phyloP scores from a whole-genome alignment of 1,140 invertebrate species.

The Eriosoma lanigerum region DNA sequence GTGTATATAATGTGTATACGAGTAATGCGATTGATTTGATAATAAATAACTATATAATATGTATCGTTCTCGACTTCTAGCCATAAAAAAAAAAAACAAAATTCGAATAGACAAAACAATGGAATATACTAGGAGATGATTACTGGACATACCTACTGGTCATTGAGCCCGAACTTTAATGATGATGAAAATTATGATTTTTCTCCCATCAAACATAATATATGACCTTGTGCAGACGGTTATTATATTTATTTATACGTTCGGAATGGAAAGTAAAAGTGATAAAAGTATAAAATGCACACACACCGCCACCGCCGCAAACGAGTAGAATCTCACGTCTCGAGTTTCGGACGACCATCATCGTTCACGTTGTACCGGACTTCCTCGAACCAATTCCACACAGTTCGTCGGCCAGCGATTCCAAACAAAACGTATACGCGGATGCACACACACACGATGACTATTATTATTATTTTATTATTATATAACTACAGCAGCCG shows the following conservation, averaged over 20 bases:
- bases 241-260: background rate
- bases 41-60: too few relatives aligned
- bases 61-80: too few relatives aligned
- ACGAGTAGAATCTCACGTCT: background rate
- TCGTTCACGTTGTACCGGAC: background rate
- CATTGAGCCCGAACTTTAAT: background rate
- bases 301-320: too few relatives aligned
- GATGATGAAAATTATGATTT: background rate
- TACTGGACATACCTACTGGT: too few relatives aligned
- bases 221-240: background rate
- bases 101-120: too few relatives aligned
- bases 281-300: background rate
- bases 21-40: too few relatives aligned
- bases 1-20: too few relatives aligned
- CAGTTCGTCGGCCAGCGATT: background rate
- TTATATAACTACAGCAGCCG: background rate
- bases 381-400: background rate
- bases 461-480: too few relatives aligned
- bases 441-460: too few relatives aligned
- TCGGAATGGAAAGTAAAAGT: slow-evolving; percentile 16
- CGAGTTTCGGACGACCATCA: background rate
- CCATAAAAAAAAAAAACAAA: too few relatives aligned
- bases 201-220: background rate
- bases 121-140: too few relatives aligned
- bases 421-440: too few relatives aligned